Percentiles rank a stretch among this genome's conserved stretches.
Conservation (phyloP, 2,888 invertebrate species). For the Clistopyga incitator region DNA sequence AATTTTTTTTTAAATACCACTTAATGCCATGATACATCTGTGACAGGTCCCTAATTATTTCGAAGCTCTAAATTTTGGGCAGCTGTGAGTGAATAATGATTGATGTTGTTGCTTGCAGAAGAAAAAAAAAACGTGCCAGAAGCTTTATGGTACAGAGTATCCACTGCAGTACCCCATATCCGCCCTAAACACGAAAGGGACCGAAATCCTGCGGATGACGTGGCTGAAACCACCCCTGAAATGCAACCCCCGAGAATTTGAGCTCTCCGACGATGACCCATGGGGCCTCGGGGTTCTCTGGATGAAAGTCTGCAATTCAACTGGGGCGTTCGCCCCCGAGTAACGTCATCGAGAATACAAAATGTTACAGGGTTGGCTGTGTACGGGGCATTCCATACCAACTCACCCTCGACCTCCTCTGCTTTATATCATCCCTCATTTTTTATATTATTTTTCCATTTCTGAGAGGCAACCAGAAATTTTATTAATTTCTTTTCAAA, state of each 20-base stretch:
- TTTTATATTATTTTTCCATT: no score
- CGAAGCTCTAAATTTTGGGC: neutral
- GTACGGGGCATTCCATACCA: no score
- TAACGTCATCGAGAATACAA: conserved; percentile 23
- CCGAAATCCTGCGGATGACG: conserved; percentile 71
- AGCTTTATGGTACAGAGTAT: conserved; percentile 9
- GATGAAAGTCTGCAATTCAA: conserved; percentile 52
- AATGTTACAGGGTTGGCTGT: conserved; percentile 27
- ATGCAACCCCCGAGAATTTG: conserved; percentile 71
- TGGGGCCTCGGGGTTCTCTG: conserved; percentile 21
- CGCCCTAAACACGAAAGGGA: conserved; percentile 42
- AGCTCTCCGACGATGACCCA: conserved; percentile 37
- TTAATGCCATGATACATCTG: neutral
- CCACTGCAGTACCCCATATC: neutral
- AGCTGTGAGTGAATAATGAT: conserved; percentile 15
- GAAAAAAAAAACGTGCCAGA: neutral
- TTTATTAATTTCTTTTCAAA: no score
- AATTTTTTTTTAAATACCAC: neutral
- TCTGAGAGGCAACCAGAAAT: no score
- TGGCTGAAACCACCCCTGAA: conserved; percentile 73
- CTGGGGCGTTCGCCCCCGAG: conserved; percentile 22
- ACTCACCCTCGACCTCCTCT: no score
- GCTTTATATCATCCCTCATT: no score
- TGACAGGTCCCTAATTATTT: neutral
- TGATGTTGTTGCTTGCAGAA: neutral